Evolutionary conservation across 2,797 vertebrate genomes (phyloP), one percentile per base, ranked within the genome.

Genomic region (Sternotherus odoratus): DNA sequence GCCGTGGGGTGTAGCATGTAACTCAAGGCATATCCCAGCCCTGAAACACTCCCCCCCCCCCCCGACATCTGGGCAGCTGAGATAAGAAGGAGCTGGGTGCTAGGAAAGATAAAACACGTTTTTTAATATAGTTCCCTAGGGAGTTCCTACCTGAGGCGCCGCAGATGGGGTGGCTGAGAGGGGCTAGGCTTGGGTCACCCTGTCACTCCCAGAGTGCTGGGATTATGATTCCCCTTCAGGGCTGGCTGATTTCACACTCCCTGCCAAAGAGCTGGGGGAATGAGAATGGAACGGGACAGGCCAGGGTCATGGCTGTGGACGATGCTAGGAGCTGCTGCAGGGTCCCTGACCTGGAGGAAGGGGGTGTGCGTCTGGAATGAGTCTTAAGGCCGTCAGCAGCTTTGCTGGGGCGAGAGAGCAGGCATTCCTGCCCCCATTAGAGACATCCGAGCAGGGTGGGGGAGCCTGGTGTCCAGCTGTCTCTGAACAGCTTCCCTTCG

Each of bases 281-380:
- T 0, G 3, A 81, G n/a, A 39, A 81, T 3, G 26, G 79, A 88
- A 72, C 5, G 4, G 79, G 50, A 53, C 4, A 53, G 85, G 33
- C 24, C 10, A 36, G 36, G 39, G 28, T 46, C 23, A 49, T 17
- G 24, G 43, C 21, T 21, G 19, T 0, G 0, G 79, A 78, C 54
- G 12, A 78, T 3, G 26, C 6, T 1, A 2, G 13, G 63, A 66
- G 63, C 19, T 66, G 33, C n/a, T 66, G 63, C 17, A 63, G 33
- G 17, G 63, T 9, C 17, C n/a, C n/a, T 66, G 63, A 10, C 33
- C 8, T 36, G 63, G 7, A 36, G 33, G 60, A 66, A 66, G 16
- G 53, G 82, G 82, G 30, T 85, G 46, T 1, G 0, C 63, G 23
- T 48, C 39, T 46, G 1, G 4, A 74, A 43, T 11, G 26, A 48